A percentile compares a stretch with the other conserved stretches of the same genome.
Evolutionary conservation across 2,888 invertebrate species (phyloP).

Genomic region (Drosophila nigricruria): DNA sequence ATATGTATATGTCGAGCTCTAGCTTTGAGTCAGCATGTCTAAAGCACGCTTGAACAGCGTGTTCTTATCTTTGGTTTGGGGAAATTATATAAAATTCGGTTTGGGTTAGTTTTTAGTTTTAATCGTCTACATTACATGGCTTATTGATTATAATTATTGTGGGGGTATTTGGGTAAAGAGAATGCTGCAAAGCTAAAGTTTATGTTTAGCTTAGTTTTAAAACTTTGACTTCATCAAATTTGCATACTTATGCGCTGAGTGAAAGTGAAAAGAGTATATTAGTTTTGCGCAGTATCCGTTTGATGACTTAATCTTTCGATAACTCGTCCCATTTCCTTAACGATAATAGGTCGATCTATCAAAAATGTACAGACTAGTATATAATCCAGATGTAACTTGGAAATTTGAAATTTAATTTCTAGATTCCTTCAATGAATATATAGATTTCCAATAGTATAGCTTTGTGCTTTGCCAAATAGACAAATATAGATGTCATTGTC

Average conservation of each 20-base stretch:
- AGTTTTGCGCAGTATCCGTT: no score
- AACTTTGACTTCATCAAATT: background rate
- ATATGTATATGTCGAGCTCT: background rate
- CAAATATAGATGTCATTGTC: background rate
- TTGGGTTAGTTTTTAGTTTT: background rate
- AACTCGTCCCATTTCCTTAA: background rate
- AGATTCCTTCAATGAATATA: background rate
- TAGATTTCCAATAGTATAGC: background rate
- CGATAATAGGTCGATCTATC: background rate
- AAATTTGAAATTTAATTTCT: no score
- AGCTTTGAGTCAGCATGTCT: background rate
- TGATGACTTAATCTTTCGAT: background rate
- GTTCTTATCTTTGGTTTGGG: background rate
- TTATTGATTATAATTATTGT: background rate
- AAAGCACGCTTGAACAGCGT: constrained; percentile 1
- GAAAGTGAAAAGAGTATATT: background rate
- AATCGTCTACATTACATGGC: background rate
- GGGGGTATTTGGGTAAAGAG: background rate
- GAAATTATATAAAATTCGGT: background rate
- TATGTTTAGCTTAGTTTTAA: no score
- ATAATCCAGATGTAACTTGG: no score
- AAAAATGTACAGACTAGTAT: background rate
- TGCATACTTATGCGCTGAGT: background rate
- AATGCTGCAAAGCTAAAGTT: background rate
- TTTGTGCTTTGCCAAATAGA: background rate